Conservation (phyloP, 2,888 invertebrate genomes). For the Hypomecis punctinalis region DNA sequence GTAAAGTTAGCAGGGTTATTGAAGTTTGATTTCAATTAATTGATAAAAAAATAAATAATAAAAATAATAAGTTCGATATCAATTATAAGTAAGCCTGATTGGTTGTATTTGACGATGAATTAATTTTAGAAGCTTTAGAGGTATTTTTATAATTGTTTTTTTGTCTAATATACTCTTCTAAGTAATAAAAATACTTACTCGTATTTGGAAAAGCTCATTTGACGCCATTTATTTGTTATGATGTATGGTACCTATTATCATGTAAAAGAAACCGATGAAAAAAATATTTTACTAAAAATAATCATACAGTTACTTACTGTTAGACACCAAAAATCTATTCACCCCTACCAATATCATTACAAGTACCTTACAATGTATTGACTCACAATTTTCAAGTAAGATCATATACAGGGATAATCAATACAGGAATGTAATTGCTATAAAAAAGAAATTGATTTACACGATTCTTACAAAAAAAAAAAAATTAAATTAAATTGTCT, state of each 20-base stretch:
- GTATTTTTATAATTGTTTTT: too few relatives aligned
- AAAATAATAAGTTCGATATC: too few relatives aligned
- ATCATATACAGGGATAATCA: background rate
- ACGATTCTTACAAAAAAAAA: background rate
- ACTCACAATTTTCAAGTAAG: slow-evolving; percentile 20
- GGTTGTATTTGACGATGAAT: too few relatives aligned
- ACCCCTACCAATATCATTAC: background rate
- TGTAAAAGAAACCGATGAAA: slow-evolving; percentile 10
- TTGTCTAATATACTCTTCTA: too few relatives aligned
- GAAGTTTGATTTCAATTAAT: too few relatives aligned
- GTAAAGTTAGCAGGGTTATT: too few relatives aligned
- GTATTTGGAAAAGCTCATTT: too few relatives aligned
- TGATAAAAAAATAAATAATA: too few relatives aligned
- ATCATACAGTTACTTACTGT: background rate
- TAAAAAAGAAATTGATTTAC: background rate
- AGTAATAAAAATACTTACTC: too few relatives aligned
- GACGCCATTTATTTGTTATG: background rate
- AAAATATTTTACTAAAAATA: background rate
- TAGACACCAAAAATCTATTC: slow-evolving; percentile 6
- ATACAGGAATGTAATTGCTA: slow-evolving; percentile 7
- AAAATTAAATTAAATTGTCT: too few relatives aligned
- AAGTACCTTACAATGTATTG: slow-evolving; percentile 11
- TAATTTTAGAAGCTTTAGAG: too few relatives aligned
- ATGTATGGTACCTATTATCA: slow-evolving; percentile 3
- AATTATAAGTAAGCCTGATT: too few relatives aligned